Evolutionary conservation across 2,888 invertebrate species (phyloP).

Genomic region (Cryptocephalus moraei): DNA sequence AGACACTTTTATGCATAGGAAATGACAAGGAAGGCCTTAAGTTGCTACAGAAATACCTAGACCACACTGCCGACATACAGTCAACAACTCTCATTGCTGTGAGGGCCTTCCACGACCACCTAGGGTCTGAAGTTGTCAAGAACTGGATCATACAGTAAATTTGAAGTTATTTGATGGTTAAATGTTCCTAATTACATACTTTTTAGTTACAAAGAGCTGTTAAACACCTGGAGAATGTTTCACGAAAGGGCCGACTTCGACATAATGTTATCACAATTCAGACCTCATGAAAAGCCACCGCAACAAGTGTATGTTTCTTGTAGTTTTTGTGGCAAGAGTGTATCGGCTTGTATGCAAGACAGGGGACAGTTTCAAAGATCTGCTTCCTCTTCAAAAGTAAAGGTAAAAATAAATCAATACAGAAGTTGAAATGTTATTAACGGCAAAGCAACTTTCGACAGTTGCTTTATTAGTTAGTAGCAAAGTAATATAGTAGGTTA

Average conservation of each 20-base stretch:
- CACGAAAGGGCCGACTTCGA: conserved; percentile 82
- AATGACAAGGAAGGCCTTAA: conserved; percentile 64
- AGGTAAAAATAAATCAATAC: no score
- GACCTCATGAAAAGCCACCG: conserved; percentile 46
- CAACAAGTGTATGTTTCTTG: conserved; percentile 76
- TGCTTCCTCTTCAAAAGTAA: conserved; percentile 37
- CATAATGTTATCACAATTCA: conserved; percentile 57
- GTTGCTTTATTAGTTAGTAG: no score
- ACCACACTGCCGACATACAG: conserved; percentile 82
- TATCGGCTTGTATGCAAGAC: conserved; percentile 63
- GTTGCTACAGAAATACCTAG: conserved; percentile 78
- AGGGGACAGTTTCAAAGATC: conserved; percentile 48
- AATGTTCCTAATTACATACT: not conserved
- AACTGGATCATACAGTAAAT: conserved; percentile 59
- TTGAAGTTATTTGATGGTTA: not conserved
- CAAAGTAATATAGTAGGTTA: no score
- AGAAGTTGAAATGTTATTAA: no score
- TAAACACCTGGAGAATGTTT: conserved; percentile 90
- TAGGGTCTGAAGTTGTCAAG: conserved; percentile 51
- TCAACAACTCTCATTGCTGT: conserved; percentile 75
- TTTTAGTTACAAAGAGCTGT: conserved; percentile 66
- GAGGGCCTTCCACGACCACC: conserved; percentile 62
- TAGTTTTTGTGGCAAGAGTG: conserved; percentile 90
- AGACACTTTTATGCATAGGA: conserved; percentile 37
- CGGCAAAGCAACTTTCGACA: no score